Evolutionary conservation across 2,888 invertebrate species (phyloP), one percentile per base, ranked within the genome.

Genomic region (Tillus elongatus): DNA sequence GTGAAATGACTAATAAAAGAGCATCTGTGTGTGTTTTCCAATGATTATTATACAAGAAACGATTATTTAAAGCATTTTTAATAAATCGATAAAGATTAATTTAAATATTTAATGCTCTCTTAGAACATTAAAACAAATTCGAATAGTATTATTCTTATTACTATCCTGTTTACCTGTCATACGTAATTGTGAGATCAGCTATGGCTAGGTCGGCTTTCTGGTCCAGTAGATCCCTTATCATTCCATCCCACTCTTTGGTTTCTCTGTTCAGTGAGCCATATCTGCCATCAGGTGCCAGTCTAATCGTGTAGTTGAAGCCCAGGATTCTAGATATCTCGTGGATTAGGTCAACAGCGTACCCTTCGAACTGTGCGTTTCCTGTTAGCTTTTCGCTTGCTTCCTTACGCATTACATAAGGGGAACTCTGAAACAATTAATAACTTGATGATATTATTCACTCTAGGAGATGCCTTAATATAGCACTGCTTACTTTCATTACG

Each of bases 171-270:
- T n/a, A n/a, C n/a, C n/a, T 77, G 62, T 92, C 89, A 64, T 90
- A 95, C 13, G 93, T 98, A 52, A 98, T 97, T 15, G 97, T 97
- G 37, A 98, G 74, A 67, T 97, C 95, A 6, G 95, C 97, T 33
- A 98, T 89, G 1, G 95, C 96, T 47, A 98, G 72, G 67, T 96
- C 95, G 8, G 93, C 93, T 57, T 86, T 82, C 66, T 88, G 88
- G 62, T 89, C 88, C 47, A 90, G 67, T 38, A 90, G 70, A 61
- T 90, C 89, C 53, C 83, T 74, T 56, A 90, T 87, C 85, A 89
- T 89, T 37, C 89, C 89, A 60, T 89, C 87, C 89, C 90, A 90
- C 69, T 88, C 87, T 58, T 84, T 85, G 28, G 83, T 85, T 60
- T 83, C 78, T 46, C 82, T 73, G 62, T 87, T 87, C 47, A 75